Evolutionary conservation across 1,140 invertebrate species (phyloP), one percentile per base, ranked within the genome.

Genomic region (Drosophila lacteicornis): DNA sequence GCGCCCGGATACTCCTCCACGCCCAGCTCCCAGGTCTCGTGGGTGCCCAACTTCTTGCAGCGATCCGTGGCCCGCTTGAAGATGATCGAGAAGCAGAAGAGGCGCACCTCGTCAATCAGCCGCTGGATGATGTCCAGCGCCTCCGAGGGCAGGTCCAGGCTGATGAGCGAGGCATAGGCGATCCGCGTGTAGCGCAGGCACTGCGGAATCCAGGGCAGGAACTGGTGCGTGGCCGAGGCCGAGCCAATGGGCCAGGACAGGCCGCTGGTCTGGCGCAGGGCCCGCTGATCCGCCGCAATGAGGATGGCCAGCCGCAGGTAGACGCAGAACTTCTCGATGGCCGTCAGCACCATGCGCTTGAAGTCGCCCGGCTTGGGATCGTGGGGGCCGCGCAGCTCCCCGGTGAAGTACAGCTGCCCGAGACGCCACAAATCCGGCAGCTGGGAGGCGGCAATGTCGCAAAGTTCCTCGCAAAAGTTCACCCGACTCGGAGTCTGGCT

Each of bases 21-120:
- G 75, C 98, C 96, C 57, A 98, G 95, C 78, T 95, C 95, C 98
- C 98, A 99, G 0, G 95, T 97, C 93, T 99, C 98, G 81, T 96
- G 95, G 45, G 95, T 95, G 53, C 95, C 94, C 3, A 99, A 93
- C n/a, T 94, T 94, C 80, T 95, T 95, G 36, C 98, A 95, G 80
- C 97, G 96, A 82, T 96, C 95, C 1, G 95, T 95, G 5, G 97
- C 96, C 91, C 98, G 96, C 91, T 96, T 96, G 56, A 99, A 96
- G 63, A 99, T 94, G 50, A 96, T 96, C 19, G 95, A 95, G 94
- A 99, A 96, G 79, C 97, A 98, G 91, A 98, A 96, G 49, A 98
- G 95, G 76, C 98, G 95, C 79, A 99, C 95, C 93, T 99, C 97
- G 93, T 98, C 96, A 61, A 98, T 96, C 17, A 99, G 94, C 60